Percentiles rank a stretch among this genome's conserved stretches.
These are phyloP conservation scores for Solenopsis invicta DNA, from an alignment of 1,140 invertebrate genomes.

Conservation along the genomic window DNA sequence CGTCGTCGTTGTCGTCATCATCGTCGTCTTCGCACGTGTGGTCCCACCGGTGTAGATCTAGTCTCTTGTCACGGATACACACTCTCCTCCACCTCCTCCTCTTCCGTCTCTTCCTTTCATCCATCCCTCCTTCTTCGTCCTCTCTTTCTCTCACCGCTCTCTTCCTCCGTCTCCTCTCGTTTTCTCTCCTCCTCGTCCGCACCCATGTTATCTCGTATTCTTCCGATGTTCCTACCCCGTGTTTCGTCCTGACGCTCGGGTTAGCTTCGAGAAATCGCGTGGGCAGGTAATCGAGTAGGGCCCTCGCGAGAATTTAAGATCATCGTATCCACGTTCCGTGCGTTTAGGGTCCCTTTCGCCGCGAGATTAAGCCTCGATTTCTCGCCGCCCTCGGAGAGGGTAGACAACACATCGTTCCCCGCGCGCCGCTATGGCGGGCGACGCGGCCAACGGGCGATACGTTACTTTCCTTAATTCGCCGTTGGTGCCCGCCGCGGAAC, in stretches of 20 bases:
- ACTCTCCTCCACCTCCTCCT: constrained; percentile 42
- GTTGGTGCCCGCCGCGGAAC: constrained; percentile 65
- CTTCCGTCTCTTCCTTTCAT: background rate
- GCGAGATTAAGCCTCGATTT: constrained; percentile 72
- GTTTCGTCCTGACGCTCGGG: constrained; percentile 77
- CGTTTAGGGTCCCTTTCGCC: constrained; percentile 70
- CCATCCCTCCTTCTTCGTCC: background rate
- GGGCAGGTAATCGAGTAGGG: constrained; percentile 78
- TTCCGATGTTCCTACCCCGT: constrained; percentile 76
- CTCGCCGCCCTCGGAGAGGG: constrained; percentile 57
- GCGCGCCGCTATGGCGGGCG: constrained; percentile 7
- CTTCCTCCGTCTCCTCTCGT: constrained; percentile 26
- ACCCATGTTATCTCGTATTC: constrained; percentile 77
- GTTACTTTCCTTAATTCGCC: constrained; percentile 75
- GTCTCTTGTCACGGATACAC: constrained; percentile 77
- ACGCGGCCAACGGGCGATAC: constrained; percentile 74
- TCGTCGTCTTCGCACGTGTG: constrained; percentile 70
- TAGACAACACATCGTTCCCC: constrained; percentile 63
- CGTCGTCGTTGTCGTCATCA: background rate
- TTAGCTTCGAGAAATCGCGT: constrained; percentile 78
- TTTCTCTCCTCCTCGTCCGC: constrained; percentile 19
- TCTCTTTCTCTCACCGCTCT: constrained; percentile 11
- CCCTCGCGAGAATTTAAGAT: constrained; percentile 78
- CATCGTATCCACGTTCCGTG: constrained; percentile 74
- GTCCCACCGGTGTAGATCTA: constrained; percentile 74